Evolutionary conservation across 2,113 vertebrate species (phyloP).

Genomic region (Ageneiosus marmoratus): DNA sequence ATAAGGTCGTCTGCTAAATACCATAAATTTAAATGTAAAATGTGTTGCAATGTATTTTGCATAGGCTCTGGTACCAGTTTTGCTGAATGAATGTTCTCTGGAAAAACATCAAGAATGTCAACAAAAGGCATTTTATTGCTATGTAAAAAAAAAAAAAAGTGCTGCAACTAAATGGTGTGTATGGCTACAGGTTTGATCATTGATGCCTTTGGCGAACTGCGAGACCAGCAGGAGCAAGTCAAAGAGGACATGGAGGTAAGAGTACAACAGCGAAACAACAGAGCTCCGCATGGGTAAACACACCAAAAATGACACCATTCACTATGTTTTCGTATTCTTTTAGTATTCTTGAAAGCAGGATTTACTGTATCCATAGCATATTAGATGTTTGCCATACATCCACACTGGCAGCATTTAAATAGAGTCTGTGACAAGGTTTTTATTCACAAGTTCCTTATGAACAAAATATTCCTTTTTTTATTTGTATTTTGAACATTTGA

Average conservation of each 20-base stretch:
- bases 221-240: slow-evolving; percentile 98
- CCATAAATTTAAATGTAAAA: no score
- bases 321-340: background rate
- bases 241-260: slow-evolving; percentile 98
- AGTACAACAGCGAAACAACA: background rate
- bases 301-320: background rate
- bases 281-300: background rate
- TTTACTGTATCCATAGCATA: background rate
- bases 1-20: no score
- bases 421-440: no score
- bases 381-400: background rate
- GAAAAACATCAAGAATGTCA: background rate
- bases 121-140: background rate
- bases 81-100: background rate
- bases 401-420: background rate
- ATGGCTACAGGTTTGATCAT: slow-evolving; percentile 88
- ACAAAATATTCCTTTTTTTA: background rate
- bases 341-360: no score
- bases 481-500: background rate
- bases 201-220: slow-evolving; percentile 95
- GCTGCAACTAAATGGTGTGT: background rate
- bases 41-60: no score
- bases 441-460: background rate
- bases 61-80: no score
- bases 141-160: background rate